Evolutionary conservation across 2,888 invertebrate genomes (phyloP).

Genomic region (Griposia aprilina): DNA sequence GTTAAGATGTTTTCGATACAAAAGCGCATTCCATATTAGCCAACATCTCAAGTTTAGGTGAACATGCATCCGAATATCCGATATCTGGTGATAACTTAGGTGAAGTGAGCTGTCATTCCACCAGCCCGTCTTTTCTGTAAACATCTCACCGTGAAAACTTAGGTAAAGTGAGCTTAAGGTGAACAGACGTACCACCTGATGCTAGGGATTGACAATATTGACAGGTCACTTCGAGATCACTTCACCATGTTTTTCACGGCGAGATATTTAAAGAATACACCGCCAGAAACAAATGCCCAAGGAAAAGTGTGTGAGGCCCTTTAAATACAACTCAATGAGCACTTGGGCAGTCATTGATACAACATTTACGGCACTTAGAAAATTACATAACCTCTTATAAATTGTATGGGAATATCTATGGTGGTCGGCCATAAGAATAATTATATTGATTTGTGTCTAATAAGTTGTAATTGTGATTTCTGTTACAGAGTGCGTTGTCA

Average conservation of each 20-base stretch:
- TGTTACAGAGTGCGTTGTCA: conserved; percentile 43
- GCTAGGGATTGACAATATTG: neutral
- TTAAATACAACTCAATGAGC: conserved; percentile 6
- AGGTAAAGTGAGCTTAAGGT: neutral
- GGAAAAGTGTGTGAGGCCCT: neutral
- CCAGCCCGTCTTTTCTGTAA: neutral
- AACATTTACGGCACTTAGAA: conserved; percentile 55
- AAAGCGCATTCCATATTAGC: too few species aligned
- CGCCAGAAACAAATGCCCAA: neutral
- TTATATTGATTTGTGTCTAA: conserved; percentile 51
- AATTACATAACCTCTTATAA: conserved; percentile 47
- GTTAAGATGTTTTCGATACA: too few species aligned
- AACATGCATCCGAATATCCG: too few species aligned
- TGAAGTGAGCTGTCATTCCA: too few species aligned
- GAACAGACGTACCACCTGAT: neutral
- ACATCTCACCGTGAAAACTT: neutral
- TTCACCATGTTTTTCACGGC: too few species aligned
- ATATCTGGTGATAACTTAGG: too few species aligned
- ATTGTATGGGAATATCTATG: conserved; percentile 32
- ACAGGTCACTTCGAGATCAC: neutral
- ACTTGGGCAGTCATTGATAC: conserved; percentile 26
- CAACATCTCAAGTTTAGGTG: too few species aligned
- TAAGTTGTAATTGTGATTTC: conserved; percentile 57
- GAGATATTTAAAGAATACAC: neutral
- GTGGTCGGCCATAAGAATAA: conserved; percentile 43